phyloP scores from a whole-genome alignment of 2,797 vertebrate genomes.

The Carcharodon carcharias region DNA sequence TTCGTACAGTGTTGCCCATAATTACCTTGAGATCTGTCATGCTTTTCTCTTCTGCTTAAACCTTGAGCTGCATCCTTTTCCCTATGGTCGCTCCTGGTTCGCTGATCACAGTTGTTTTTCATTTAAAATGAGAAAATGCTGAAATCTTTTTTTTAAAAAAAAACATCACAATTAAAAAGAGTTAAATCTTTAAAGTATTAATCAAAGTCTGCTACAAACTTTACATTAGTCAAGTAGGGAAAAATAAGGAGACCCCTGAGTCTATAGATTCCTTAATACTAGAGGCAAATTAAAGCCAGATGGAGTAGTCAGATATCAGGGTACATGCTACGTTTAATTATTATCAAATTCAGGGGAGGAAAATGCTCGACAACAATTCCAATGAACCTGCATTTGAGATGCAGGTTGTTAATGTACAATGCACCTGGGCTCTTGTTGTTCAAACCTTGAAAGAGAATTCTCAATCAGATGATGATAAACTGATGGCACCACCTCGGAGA shows the following conservation, averaged over 20 bases:
- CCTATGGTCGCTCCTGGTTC: neutral
- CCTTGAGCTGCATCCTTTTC: neutral
- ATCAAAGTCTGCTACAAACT: conserved; percentile 65
- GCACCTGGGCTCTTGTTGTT: conserved; percentile 61
- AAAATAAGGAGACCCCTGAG: conserved; percentile 47
- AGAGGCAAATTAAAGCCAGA: conserved; percentile 63
- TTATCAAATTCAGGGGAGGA: conserved; percentile 67
- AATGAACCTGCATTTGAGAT: conserved; percentile 66
- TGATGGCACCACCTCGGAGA: conserved; percentile 47
- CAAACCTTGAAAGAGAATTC: conserved; percentile 49
- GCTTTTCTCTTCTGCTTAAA: conserved; percentile 17
- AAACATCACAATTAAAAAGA: conserved; percentile 69
- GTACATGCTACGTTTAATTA: conserved; percentile 70
- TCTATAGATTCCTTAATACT: conserved; percentile 64
- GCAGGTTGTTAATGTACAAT: conserved; percentile 55
- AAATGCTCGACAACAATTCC: conserved; percentile 71
- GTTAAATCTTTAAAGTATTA: conserved; percentile 71
- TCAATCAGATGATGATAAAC: conserved; percentile 49
- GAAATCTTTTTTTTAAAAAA: conserved; percentile 46
- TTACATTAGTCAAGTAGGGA: conserved; percentile 53
- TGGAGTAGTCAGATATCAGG: conserved; percentile 67
- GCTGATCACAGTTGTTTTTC: neutral
- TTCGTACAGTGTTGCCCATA: conserved; percentile 25
- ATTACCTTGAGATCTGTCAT: conserved; percentile 32
- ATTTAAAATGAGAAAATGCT: neutral